Evolutionary conservation across 2,113 vertebrate genomes (phyloP), one percentile per base, ranked within the genome.

Genomic region (Planiliza haematocheilus): DNA sequence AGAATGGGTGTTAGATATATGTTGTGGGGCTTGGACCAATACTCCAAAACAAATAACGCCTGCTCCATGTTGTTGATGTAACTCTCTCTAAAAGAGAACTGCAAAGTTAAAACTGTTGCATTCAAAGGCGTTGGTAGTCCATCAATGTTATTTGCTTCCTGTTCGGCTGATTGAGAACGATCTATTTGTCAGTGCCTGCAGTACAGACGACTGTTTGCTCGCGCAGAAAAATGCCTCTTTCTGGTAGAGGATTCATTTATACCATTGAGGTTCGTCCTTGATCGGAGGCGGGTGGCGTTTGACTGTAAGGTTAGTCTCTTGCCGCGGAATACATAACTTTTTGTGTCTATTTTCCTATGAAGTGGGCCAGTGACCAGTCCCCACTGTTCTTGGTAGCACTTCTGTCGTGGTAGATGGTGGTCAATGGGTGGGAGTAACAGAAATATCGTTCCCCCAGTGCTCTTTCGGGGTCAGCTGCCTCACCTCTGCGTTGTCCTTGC

Each of bases 1-100:
- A 68, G 74, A 88, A 69, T 77, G 65, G 77, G 81, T 81, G 64
- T 86, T 86, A 74, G 87, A 86, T 86, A 66, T 85, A 76, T 77
- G 76, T 82, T 68, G 70, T 77, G 62, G 65, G 76, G 70, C 80
- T 83, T 87, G 80, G 88, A 86, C 78, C 80, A 84, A 77, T 83
- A 71, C 84, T 90, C 82, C 82, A 83, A 90, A 30, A 84, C 75
- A 88, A 76, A 24, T 55, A 87, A 81, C 67, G 34, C 79, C 24
- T 62, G 55, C 67, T 89, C 79, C 58, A 73, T 79, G 80, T 71
- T 81, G n/a, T n/a, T 79, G 52, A 76, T 81, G 68, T 86, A 70
- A 24, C 70, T 80, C 60, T 68, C 72, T 85, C 55, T 77, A 42
- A 82, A 77, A 78, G 46, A 64, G 65, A 79, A 79, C 37, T 42